These are phyloP conservation scores for Drosophila mayaguana DNA, from an alignment of 2,888 invertebrate species.

Conservation along the genomic window DNA sequence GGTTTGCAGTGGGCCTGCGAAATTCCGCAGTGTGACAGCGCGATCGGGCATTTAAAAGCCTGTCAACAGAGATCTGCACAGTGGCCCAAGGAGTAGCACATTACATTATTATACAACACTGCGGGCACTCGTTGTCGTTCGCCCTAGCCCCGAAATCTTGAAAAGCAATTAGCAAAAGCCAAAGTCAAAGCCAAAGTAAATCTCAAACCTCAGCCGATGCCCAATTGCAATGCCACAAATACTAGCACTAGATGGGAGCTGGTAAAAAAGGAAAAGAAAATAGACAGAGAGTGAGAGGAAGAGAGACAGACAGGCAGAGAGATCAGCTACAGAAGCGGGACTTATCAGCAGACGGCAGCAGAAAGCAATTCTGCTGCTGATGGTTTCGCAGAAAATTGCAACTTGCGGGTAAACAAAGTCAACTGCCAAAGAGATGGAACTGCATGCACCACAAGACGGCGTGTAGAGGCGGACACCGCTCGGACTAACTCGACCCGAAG, in stretches of 20 bases:
- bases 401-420: slow-evolving; percentile 80
- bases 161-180: slow-evolving; percentile 70
- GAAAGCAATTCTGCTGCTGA: slow-evolving; percentile 74
- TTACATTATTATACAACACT: slow-evolving; percentile 17
- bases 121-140: slow-evolving; percentile 12
- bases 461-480: slow-evolving; percentile 4
- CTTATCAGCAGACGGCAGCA: slow-evolving; percentile 67
- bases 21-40: slow-evolving; percentile 71
- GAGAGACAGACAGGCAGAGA: background rate
- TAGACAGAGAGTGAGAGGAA: background rate
- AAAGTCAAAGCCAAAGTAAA: slow-evolving; percentile 40
- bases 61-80: slow-evolving; percentile 58
- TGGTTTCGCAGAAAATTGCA: slow-evolving; percentile 78
- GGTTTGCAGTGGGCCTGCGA: slow-evolving; percentile 55
- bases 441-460: background rate
- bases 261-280: slow-evolving; percentile 18
- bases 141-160: slow-evolving; percentile 71
- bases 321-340: slow-evolving; percentile 66
- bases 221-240: slow-evolving; percentile 65
- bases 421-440: slow-evolving; percentile 38
- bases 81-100: slow-evolving; percentile 34
- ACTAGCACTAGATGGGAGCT: slow-evolving; percentile 12
- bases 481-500: slow-evolving; percentile 33
- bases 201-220: slow-evolving; percentile 50
- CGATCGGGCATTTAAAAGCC: slow-evolving; percentile 66